Evolutionary conservation across 2,113 vertebrate genomes (phyloP).

Genomic region (Tragulus kanchil): DNA sequence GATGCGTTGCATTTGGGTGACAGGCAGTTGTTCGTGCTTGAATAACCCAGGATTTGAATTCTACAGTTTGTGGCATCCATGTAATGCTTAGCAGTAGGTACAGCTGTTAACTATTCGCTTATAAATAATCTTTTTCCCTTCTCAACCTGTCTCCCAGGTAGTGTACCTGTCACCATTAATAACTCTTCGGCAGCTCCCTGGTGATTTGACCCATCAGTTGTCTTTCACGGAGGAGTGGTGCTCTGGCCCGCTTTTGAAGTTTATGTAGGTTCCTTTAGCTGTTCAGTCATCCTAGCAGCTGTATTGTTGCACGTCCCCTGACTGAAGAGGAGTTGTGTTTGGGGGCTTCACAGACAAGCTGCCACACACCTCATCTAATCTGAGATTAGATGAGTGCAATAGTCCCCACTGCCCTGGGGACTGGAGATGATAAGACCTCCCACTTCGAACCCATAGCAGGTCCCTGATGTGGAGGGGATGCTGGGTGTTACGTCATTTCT

Average conservation of each 20-base stretch:
- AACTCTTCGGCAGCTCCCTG: conserved; percentile 89
- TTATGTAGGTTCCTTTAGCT: conserved; percentile 84
- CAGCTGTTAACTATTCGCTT: conserved; percentile 93
- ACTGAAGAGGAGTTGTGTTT: conserved; percentile 18
- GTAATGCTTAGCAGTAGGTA: conserved; percentile 93
- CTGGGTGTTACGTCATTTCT: neutral
- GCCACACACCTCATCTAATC: conserved; percentile 37
- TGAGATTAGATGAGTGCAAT: neutral
- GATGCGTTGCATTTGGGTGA: conserved; percentile 90
- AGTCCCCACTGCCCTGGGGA: neutral
- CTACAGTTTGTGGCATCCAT: conserved; percentile 92
- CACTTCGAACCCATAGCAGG: neutral
- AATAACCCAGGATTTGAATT: conserved; percentile 92
- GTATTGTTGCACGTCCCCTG: conserved; percentile 66
- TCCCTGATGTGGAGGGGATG: neutral
- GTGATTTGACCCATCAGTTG: conserved; percentile 90
- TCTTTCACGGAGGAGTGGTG: conserved; percentile 87
- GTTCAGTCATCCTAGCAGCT: conserved; percentile 82
- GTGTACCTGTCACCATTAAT: conserved; percentile 94
- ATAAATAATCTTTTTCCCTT: conserved; percentile 92
- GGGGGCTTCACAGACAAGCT: conserved; percentile 50
- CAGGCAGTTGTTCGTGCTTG: conserved; percentile 92
- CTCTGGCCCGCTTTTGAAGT: conserved; percentile 85
- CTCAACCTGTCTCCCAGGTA: conserved; percentile 94
- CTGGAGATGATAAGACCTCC: neutral